A percentile compares a stretch with the other conserved stretches of the same genome.
These are phyloP conservation scores for Forficula auricularia DNA, from an alignment of 1,140 invertebrate genomes.

Conservation along the genomic window DNA sequence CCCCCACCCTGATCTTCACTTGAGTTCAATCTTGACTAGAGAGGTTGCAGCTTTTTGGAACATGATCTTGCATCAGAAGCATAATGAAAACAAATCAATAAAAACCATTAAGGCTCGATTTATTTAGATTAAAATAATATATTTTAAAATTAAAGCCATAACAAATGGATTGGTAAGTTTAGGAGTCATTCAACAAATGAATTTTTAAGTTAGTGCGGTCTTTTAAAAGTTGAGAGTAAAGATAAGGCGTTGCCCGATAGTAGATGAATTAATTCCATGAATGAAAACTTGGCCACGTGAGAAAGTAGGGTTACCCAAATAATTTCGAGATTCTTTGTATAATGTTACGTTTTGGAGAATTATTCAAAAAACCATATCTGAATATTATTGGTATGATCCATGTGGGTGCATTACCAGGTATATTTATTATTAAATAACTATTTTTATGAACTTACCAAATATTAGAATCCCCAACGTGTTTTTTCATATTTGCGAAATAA, in stretches of 20 bases:
- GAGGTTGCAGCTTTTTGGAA: too few relatives aligned
- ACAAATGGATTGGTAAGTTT: too few relatives aligned
- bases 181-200: too few relatives aligned
- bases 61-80: too few relatives aligned
- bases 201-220: too few relatives aligned
- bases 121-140: too few relatives aligned
- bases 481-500: neutral
- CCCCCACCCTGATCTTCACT: too few relatives aligned
- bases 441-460: constrained; percentile 5
- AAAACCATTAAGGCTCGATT: too few relatives aligned
- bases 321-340: constrained; percentile 3
- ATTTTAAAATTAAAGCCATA: too few relatives aligned
- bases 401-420: constrained; percentile 50
- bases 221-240: too few relatives aligned
- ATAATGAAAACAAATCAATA: too few relatives aligned
- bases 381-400: constrained; percentile 62
- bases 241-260: neutral
- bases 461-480: neutral
- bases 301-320: neutral
- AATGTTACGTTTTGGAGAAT: constrained; percentile 24
- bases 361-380: constrained; percentile 25
- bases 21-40: too few relatives aligned
- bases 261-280: neutral
- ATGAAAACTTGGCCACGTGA: neutral
- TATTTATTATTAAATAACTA: constrained; percentile 8